Percentiles rank a stretch among this genome's conserved stretches.
Evolutionary conservation across 2,797 vertebrate genomes (phyloP).

Genomic region (Pelodytes ibericus): DNA sequence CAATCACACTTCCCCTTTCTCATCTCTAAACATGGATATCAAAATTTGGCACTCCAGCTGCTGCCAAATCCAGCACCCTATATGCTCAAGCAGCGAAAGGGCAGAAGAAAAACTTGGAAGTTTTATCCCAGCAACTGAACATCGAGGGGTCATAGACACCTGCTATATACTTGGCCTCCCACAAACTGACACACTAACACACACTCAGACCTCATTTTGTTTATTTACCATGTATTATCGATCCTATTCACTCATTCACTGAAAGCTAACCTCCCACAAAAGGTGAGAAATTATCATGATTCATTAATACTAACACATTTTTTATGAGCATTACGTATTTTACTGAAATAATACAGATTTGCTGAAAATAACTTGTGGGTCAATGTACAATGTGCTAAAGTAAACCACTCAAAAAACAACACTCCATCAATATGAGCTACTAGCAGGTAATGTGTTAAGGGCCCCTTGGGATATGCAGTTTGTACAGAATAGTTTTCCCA

Average conservation of each 20-base stretch:
- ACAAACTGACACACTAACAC: background rate
- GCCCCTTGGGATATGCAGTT: too few relatives aligned
- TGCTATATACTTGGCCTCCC: background rate
- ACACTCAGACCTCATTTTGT: background rate
- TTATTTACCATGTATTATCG: background rate
- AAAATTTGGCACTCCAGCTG: background rate
- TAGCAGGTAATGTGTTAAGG: too few relatives aligned
- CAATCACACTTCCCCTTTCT: background rate
- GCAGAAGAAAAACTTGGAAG: too few relatives aligned
- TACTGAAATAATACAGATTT: background rate
- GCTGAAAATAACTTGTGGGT: background rate
- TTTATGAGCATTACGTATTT: background rate
- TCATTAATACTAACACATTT: slow-evolving; percentile 3
- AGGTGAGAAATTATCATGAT: background rate
- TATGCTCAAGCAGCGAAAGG: background rate
- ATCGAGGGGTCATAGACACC: too few relatives aligned
- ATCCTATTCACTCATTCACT: background rate
- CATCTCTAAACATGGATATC: background rate
- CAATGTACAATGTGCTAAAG: background rate
- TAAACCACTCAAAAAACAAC: too few relatives aligned
- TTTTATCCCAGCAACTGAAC: too few relatives aligned
- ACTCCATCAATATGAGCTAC: too few relatives aligned
- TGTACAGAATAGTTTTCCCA: too few relatives aligned
- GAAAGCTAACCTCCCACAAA: too few relatives aligned
- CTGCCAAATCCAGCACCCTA: background rate